phyloP scores from a whole-genome alignment of 2,113 vertebrate genomes.

The Pelodiscus sinensis region DNA sequence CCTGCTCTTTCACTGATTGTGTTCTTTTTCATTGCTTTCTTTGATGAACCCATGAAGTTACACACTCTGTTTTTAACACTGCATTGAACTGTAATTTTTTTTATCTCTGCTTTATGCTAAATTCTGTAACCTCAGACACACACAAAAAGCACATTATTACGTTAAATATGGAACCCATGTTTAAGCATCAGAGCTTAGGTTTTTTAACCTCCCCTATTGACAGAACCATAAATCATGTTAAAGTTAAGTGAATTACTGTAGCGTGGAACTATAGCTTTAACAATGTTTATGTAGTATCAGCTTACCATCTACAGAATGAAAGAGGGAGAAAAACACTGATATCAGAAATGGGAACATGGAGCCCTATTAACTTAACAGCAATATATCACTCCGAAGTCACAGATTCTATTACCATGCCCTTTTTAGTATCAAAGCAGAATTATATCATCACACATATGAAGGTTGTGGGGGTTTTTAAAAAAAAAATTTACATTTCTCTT shows the following conservation, averaged over 20 bases:
- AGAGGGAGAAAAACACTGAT: conserved; percentile 56
- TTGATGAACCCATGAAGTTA: conserved; percentile 46
- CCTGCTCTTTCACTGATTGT: neutral
- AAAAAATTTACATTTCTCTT: conserved; percentile 64
- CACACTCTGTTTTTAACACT: conserved; percentile 61
- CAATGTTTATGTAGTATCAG: conserved; percentile 87
- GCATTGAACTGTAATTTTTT: conserved; percentile 65
- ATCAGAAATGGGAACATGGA: conserved; percentile 70
- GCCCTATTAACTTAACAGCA: conserved; percentile 75
- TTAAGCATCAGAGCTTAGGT: conserved; percentile 75
- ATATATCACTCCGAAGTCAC: conserved; percentile 74
- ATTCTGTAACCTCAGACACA: conserved; percentile 42
- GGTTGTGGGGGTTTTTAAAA: conserved; percentile 42
- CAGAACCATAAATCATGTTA: conserved; percentile 93
- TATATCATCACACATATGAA: conserved; percentile 57
- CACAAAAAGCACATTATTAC: conserved; percentile 78
- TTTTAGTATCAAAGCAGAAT: conserved; percentile 62
- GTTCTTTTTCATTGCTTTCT: conserved; percentile 46
- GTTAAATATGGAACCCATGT: conserved; percentile 83
- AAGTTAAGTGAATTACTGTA: conserved; percentile 95
- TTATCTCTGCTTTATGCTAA: conserved; percentile 70
- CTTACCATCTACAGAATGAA: conserved; percentile 82
- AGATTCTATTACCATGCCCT: conserved; percentile 59
- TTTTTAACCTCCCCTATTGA: conserved; percentile 87
- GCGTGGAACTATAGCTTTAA: conserved; percentile 88